Conservation (phyloP, 2,888 invertebrate genomes). For the Acleris cristana region DNA sequence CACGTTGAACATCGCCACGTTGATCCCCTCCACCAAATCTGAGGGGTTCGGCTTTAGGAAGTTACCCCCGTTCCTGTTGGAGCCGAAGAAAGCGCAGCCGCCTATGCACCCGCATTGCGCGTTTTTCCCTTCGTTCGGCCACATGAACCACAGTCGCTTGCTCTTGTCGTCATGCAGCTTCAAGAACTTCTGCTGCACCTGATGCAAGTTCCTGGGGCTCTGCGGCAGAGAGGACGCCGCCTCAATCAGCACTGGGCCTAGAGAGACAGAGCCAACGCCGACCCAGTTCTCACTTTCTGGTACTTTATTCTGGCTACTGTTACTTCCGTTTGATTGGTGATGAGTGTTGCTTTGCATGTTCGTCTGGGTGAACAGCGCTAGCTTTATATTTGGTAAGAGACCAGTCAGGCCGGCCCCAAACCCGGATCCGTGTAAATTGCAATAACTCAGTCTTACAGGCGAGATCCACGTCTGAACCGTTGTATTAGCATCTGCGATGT, state of each 20-base stretch:
- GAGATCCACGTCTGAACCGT: slow-evolving; percentile 95
- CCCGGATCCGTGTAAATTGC: slow-evolving; percentile 97
- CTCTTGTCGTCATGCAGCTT: slow-evolving; percentile 92
- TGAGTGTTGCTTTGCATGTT: slow-evolving; percentile 80
- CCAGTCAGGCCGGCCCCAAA: slow-evolving; percentile 95
- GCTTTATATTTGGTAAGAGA: slow-evolving; percentile 89
- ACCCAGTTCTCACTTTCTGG: slow-evolving; percentile 90
- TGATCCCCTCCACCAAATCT: slow-evolving; percentile 92
- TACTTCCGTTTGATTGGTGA: slow-evolving; percentile 83
- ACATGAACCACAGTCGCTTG: slow-evolving; percentile 96
- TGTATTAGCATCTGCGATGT: slow-evolving; percentile 94
- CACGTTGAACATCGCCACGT: slow-evolving; percentile 90
- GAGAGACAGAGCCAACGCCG: slow-evolving; percentile 94
- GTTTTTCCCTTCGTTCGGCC: slow-evolving; percentile 89
- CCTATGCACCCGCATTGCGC: slow-evolving; percentile 97
- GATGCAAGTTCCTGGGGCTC: slow-evolving; percentile 89
- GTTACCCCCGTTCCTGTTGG: slow-evolving; percentile 93
- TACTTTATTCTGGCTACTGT: slow-evolving; percentile 64
- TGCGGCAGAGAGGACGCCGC: slow-evolving; percentile 92
- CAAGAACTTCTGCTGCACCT: slow-evolving; percentile 92
- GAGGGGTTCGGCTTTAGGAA: slow-evolving; percentile 94
- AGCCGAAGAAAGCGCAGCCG: slow-evolving; percentile 97
- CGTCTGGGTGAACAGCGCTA: slow-evolving; percentile 86
- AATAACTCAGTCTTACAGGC: slow-evolving; percentile 93
- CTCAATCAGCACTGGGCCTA: slow-evolving; percentile 95